phyloP scores from a whole-genome alignment of 2,888 invertebrate genomes.

The Candidula unifasciata region DNA sequence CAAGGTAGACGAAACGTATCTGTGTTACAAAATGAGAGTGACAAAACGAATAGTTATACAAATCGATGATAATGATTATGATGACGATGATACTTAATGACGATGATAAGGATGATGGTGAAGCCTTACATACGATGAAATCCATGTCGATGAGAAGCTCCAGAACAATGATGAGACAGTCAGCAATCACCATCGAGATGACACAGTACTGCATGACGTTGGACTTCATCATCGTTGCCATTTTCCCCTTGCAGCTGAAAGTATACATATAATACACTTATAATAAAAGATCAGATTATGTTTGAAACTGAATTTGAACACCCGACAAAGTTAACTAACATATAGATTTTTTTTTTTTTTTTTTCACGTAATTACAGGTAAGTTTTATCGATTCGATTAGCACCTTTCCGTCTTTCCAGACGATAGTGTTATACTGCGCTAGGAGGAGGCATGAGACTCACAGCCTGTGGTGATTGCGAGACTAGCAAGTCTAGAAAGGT shows the following conservation, averaged over 20 bases:
- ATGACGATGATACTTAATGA: neutral
- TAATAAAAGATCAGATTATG: neutral
- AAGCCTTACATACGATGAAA: constrained; percentile 64
- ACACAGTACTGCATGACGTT: constrained; percentile 64
- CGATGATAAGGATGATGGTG: neutral
- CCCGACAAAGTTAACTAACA: too few relatives aligned
- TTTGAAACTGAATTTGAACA: neutral
- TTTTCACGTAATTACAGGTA: too few relatives aligned
- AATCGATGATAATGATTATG: neutral
- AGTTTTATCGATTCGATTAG: too few relatives aligned
- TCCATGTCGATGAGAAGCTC: constrained; percentile 67
- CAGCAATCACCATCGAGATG: constrained; percentile 63
- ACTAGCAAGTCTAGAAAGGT: too few relatives aligned
- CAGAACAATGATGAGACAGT: constrained; percentile 64
- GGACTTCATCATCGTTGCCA: constrained; percentile 55
- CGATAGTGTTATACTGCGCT: too few relatives aligned
- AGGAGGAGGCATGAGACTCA: too few relatives aligned
- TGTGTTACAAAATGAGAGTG: neutral
- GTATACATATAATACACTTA: neutral
- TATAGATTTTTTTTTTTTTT: too few relatives aligned
- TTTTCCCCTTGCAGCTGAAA: constrained; percentile 55
- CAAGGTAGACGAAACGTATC: neutral
- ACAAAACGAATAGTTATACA: neutral
- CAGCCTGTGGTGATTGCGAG: too few relatives aligned
- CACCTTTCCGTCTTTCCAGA: too few relatives aligned